phyloP scores from a whole-genome alignment of 2,113 vertebrate genomes.

The Dromiciops gliroides region DNA sequence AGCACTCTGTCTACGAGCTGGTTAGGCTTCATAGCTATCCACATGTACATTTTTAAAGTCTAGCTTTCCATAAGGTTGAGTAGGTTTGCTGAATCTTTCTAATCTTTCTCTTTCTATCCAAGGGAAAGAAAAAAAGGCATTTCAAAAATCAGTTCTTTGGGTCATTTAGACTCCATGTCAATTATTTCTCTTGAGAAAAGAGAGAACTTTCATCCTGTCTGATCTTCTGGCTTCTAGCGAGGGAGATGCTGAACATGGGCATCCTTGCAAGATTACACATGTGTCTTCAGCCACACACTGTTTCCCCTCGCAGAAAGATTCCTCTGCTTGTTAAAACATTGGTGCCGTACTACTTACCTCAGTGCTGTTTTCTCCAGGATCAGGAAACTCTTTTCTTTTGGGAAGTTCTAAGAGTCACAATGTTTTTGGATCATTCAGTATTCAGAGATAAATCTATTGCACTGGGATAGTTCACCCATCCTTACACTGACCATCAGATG shows the following conservation, averaged over 20 bases:
- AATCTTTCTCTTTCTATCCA: background rate
- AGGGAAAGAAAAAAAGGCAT: background rate
- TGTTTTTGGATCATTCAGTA: conserved; percentile 8
- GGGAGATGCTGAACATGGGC: background rate
- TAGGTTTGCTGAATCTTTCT: background rate
- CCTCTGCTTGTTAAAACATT: background rate
- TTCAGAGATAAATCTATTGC: background rate
- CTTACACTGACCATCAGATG: conserved; percentile 16
- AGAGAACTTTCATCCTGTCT: background rate
- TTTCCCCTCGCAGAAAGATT: background rate
- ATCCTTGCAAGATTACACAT: background rate
- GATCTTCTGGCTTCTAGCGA: background rate
- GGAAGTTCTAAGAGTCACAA: background rate
- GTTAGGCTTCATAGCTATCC: background rate
- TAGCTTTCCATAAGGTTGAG: background rate
- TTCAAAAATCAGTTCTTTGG: background rate
- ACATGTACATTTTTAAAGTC: background rate
- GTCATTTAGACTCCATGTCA: background rate
- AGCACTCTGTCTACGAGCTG: background rate
- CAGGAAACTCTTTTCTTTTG: background rate
- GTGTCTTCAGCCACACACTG: background rate
- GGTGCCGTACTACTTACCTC: background rate
- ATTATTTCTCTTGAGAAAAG: too few species aligned
- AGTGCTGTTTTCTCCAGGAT: background rate
- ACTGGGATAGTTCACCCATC: background rate